Evolutionary conservation across 2,113 vertebrate species (phyloP).

Genomic region (Protobothrops flavoviridis): DNA sequence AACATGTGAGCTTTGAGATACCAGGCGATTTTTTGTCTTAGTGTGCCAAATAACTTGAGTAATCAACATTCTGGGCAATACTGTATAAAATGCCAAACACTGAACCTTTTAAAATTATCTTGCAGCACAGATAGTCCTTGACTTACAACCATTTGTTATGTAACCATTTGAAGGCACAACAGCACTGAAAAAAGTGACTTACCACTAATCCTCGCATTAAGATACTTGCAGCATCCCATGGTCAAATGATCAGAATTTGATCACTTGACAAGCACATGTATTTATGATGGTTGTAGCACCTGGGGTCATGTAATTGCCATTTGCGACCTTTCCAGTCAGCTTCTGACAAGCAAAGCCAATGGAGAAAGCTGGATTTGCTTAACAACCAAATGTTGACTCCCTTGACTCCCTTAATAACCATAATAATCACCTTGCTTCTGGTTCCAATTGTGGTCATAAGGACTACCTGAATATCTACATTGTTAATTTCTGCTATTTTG

Average conservation of each 20-base stretch:
- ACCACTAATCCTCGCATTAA: no score
- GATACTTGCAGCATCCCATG: no score
- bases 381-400: neutral
- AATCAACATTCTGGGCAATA: neutral
- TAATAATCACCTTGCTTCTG: neutral
- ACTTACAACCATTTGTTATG: no score
- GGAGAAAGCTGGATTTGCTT: no score
- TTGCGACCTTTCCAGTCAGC: no score
- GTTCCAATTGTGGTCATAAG: no score
- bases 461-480: neutral
- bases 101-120: neutral
- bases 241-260: no score
- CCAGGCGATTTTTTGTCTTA: neutral
- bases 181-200: no score
- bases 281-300: neutral
- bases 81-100: neutral
- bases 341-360: no score
- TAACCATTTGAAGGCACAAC: no score
- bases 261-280: no score
- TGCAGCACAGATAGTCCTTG: neutral
- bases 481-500: neutral
- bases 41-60: neutral
- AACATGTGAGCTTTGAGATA: neutral
- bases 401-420: neutral
- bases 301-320: no score